These are phyloP conservation scores for Drosophila yakuba DNA, from an alignment of 1,140 invertebrate species.

Conservation along the genomic window DNA sequence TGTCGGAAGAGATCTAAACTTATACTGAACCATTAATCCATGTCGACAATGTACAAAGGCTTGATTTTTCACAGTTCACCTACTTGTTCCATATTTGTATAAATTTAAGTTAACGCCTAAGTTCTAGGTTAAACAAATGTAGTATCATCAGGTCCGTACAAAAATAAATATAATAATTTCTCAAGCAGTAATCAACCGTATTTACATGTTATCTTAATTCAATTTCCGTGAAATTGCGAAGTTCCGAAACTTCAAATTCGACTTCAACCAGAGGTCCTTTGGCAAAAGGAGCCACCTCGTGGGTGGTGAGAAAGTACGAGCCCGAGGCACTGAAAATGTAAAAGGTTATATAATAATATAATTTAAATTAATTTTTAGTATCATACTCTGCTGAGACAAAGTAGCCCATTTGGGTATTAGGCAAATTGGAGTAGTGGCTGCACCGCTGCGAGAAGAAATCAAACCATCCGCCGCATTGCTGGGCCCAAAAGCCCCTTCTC, in stretches of 20 bases:
- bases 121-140: too few relatives aligned
- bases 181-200: background rate
- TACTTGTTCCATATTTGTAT: background rate
- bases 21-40: background rate
- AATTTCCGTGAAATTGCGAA: background rate
- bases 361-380: background rate
- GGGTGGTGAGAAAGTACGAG: conserved; percentile 70
- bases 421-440: conserved; percentile 47
- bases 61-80: background rate
- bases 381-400: conserved; percentile 61
- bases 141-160: too few relatives aligned
- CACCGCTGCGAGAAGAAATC: conserved; percentile 69
- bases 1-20: background rate
- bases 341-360: background rate
- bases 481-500: conserved; percentile 70
- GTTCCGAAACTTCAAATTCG: conserved; percentile 54
- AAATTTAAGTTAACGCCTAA: too few relatives aligned
- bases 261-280: conserved; percentile 61
- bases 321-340: conserved; percentile 55
- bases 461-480: conserved; percentile 68
- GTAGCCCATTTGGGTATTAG: conserved; percentile 71
- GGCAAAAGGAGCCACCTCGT: conserved; percentile 64
- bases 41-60: background rate
- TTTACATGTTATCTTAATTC: background rate
- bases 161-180: background rate